phyloP scores from a whole-genome alignment of 2,888 invertebrate species.

The Drosophila borealis region DNA sequence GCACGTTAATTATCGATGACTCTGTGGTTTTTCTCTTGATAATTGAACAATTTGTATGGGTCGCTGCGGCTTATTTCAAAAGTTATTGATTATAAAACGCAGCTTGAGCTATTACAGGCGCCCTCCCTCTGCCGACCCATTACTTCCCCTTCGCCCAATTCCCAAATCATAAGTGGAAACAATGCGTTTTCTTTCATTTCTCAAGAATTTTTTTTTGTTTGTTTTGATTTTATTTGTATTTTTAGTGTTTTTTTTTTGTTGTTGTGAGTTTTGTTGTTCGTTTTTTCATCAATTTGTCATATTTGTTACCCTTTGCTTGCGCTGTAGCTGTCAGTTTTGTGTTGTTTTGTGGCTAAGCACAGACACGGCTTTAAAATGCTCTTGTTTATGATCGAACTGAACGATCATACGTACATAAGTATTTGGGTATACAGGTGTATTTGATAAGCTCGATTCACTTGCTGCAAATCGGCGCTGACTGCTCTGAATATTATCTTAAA shows the following conservation, averaged over 20 bases:
- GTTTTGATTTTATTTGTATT: conserved; percentile 74
- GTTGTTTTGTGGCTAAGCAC: conserved; percentile 55
- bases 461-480: conserved; percentile 70
- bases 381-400: conserved; percentile 48
- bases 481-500: conserved; percentile 63
- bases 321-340: conserved; percentile 73
- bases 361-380: conserved; percentile 69
- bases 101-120: conserved; percentile 41
- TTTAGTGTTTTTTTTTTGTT: conserved; percentile 46
- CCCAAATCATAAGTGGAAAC: conserved; percentile 33
- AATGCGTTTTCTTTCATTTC: conserved; percentile 70
- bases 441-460: conserved; percentile 74
- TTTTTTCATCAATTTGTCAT: conserved; percentile 43
- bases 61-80: conserved; percentile 69
- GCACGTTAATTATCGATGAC: conserved; percentile 73
- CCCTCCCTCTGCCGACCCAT: not conserved
- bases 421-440: conserved; percentile 40
- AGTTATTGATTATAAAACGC: conserved; percentile 69
- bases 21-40: conserved; percentile 66
- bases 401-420: conserved; percentile 47
- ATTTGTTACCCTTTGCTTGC: conserved; percentile 73
- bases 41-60: conserved; percentile 71
- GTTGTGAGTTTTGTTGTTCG: conserved; percentile 48
- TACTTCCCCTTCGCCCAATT: conserved; percentile 12
- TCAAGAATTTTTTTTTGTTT: conserved; percentile 71